Evolutionary conservation across 2,797 vertebrate genomes (phyloP).

Genomic region (Halcyon leucocephala): DNA sequence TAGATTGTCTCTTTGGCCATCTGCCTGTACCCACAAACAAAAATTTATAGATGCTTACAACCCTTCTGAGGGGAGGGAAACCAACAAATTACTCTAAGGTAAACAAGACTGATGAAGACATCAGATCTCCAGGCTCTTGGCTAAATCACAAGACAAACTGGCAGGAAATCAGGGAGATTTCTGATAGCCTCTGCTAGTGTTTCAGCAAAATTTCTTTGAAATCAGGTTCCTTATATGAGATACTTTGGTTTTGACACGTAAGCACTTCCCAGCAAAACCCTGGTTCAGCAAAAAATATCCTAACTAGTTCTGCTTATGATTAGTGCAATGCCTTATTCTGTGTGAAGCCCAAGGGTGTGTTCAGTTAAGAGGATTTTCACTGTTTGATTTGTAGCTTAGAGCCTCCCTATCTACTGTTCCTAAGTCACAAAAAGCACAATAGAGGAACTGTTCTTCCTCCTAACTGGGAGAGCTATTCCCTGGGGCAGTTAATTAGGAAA

Average conservation of each 20-base stretch:
- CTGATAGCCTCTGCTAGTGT: not conserved
- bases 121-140: not conserved
- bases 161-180: not conserved
- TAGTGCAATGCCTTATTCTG: conserved; percentile 21
- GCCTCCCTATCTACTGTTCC: conserved; percentile 3
- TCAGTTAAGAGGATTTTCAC: conserved; percentile 56
- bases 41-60: not conserved
- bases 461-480: conserved; percentile 10
- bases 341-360: conserved; percentile 47
- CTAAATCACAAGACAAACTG: not conserved
- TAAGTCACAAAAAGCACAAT: conserved; percentile 31
- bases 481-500: not conserved
- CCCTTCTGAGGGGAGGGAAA: not conserved
- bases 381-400: conserved; percentile 55
- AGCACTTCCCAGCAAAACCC: conserved; percentile 47
- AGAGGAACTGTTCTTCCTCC: conserved; percentile 21
- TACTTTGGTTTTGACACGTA: conserved; percentile 17
- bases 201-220: conserved; percentile 15
- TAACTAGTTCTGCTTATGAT: conserved; percentile 21
- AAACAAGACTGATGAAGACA: not conserved
- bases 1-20: not conserved
- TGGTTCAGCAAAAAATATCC: conserved; percentile 38
- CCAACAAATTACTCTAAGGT: not conserved
- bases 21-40: not conserved
- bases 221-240: not conserved